These are phyloP conservation scores for Apteryx owenii DNA, from an alignment of 2,113 vertebrate species.

Conservation along the genomic window DNA sequence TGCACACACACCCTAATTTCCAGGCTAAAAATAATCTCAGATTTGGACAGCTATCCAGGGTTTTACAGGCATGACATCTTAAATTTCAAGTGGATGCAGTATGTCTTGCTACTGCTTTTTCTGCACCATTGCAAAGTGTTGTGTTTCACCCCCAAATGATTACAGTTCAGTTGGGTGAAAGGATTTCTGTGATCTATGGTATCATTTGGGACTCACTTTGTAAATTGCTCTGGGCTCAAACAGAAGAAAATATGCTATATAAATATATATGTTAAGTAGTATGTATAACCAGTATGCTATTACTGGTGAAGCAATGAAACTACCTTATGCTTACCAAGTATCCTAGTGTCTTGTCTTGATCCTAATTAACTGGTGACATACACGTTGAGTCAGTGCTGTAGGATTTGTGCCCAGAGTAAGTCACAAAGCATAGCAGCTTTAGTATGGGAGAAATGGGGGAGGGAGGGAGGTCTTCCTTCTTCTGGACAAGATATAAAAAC, in stretches of 20 bases:
- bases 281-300: background rate
- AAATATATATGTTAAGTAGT: background rate
- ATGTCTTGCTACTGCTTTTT: background rate
- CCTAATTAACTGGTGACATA: slow-evolving; percentile 44
- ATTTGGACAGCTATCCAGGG: background rate
- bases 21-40: background rate
- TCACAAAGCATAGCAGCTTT: slow-evolving; percentile 38
- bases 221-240: background rate
- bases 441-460: background rate
- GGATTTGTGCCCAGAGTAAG: slow-evolving; percentile 53
- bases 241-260: background rate
- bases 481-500: slow-evolving; percentile 35
- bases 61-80: background rate
- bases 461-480: background rate
- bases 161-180: background rate
- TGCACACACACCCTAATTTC: background rate
- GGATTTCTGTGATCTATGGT: background rate
- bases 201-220: slow-evolving; percentile 1
- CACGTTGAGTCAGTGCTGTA: slow-evolving; percentile 49
- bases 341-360: slow-evolving; percentile 45
- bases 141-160: background rate
- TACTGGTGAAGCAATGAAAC: slow-evolving; percentile 22
- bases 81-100: background rate
- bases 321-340: slow-evolving; percentile 22
- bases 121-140: background rate